phyloP scores from a whole-genome alignment of 2,888 invertebrate species.

The Aplocera efformata region DNA sequence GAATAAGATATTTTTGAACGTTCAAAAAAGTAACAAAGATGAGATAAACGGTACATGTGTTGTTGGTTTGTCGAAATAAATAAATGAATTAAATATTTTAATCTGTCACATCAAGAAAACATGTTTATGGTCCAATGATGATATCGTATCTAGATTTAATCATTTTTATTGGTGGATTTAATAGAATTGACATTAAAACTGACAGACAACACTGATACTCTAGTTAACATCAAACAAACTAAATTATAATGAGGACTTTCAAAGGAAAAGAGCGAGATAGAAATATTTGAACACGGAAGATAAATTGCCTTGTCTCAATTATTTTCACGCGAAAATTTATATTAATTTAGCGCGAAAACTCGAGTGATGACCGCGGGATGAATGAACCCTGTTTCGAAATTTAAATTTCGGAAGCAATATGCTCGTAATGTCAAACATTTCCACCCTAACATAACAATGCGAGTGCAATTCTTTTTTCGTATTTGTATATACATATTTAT shows the following conservation, averaged over 20 bases:
- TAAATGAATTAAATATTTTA: too few relatives aligned
- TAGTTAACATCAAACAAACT: constrained; percentile 16
- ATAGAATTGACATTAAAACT: not conserved
- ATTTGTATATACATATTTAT: too few relatives aligned
- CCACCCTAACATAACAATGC: too few relatives aligned
- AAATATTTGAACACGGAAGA: constrained; percentile 26
- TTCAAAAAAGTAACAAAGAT: too few relatives aligned
- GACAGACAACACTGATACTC: constrained; percentile 2
- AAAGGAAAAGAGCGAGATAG: constrained; percentile 16
- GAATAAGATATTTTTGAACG: too few relatives aligned
- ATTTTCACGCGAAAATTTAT: constrained; percentile 27
- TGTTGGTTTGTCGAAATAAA: too few relatives aligned
- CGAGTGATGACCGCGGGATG: constrained; percentile 23
- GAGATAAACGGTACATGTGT: too few relatives aligned
- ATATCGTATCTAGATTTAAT: not conserved
- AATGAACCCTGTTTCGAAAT: constrained; percentile 24
- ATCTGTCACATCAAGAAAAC: too few relatives aligned
- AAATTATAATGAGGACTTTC: constrained; percentile 14
- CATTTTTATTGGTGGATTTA: too few relatives aligned
- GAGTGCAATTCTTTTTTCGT: too few relatives aligned
- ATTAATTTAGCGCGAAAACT: constrained; percentile 18
- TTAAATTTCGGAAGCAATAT: not conserved
- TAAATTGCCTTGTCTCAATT: constrained; percentile 26
- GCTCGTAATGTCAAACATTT: not conserved
- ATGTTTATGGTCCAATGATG: constrained; percentile 2